Base-by-base conservation (phyloP, 2,888 invertebrate genomes). In the Drepana falcataria region DNA sequence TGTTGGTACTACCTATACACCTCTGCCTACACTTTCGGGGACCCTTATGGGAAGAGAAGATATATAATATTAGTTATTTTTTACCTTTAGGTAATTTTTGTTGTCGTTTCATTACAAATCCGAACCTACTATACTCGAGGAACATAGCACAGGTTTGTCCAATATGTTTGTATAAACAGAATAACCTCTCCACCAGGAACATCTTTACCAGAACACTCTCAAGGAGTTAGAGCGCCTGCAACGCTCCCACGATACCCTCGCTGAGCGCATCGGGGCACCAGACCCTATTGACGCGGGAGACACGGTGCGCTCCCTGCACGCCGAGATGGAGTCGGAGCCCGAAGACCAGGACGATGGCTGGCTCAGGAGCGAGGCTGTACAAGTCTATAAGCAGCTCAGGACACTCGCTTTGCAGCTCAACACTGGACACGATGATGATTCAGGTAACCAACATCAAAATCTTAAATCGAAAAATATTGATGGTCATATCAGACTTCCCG, bases 311-410 rank as follows among this genome's bases (percentile, higher is more conserved):
- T 97, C 97, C 35, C 92, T 98, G 57, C 96, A 96, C 77, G 96
- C 96, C 64, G 98, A 98, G 92, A 96, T 98, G 94, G 97, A 97
- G 81, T 93, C 95, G 53, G 95, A 95, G 58, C 93, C 93, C 2
- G 92, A 92, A 49, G 87, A 85, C 56, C 75, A 84, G 53, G 92
- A 92, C n/a, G 91, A 93, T 51, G 76, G 89, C 76, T 92, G 94
- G 93, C 87, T 93, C 87, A 81, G 93, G 65, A 91, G 91, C 51
- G 95, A 95, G 68, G 94, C 94, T 48, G 92, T 94, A 57, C 93
- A 94, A 49, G 94, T 94, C 34, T 95, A 94, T 74, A 94, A 95
- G 69, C 94, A 96, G 79, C 87, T 96, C 60, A 91, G 95, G 67
- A 92, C 95, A 53, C 85, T 96, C 58, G 95, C 95, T 59, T 92